Evolutionary conservation across 2,797 vertebrate genomes (phyloP), one percentile per base, ranked within the genome.

Genomic region (Acanthornis magna): DNA sequence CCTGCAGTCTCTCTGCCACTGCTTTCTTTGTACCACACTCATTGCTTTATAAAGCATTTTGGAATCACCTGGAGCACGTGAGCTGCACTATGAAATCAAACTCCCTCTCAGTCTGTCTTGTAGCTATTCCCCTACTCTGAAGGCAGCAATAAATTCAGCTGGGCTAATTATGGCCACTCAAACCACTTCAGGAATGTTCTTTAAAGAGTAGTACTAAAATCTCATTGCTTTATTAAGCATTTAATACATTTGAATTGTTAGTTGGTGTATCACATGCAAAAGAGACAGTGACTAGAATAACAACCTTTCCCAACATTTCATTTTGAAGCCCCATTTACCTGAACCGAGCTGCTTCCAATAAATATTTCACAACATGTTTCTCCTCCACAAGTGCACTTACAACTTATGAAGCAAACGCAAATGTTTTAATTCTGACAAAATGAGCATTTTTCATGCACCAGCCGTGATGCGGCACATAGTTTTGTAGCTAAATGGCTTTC

Each of bases 301-400:
- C 94, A 93, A 92, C 95, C 68, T 89, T 73, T 63, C 86, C 90
- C 92, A 95, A 7, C 85, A 29, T 95, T 97, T 95, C 95, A 85
- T 96, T 97, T 95, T 88, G 94, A 54, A 96, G 93, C 93, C 89
- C 87, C 95, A 95, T 97, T 97, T 97, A 92, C 95, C 89, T 95
- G 96, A 96, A 96, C 96, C 12, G 38, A 91, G 89, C 86, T 72
- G 66, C 95, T 77, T 71, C 89, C 79, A 79, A 97, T 96, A 94
- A 96, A 89, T 95, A 97, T 77, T 96, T 93, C 91, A 92, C 62
- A 85, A 72, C 36, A 13, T 91, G 85, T 94, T 97, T 96, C 91
- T 75, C 95, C 84, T 95, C 89, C 82, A 51, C 89, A 82, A 96
- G 89, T 91, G 83, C 84, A 30, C 95, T 96, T 95, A 92, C 55